Base-by-base conservation (phyloP, 2,888 invertebrate genomes). In the Pristionchus entomophagus region DNA sequence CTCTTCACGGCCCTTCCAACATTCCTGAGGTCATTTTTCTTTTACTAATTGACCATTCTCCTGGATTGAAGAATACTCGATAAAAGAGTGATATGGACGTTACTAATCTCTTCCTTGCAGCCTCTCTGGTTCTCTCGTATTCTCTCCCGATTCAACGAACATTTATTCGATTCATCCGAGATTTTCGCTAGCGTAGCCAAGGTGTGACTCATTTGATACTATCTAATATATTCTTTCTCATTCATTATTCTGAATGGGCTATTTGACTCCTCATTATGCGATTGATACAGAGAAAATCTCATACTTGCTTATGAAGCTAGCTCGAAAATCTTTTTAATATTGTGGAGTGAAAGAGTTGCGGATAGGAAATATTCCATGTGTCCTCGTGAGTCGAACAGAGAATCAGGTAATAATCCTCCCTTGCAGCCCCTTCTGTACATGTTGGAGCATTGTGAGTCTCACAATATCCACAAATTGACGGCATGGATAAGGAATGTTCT, bases 81-180 rank as follows among this genome's bases (percentile, higher is more conserved):
- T 19, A 1, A 38, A 45, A 22, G 22, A 82, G n/a, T 14, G 29
- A 8, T 3, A 41, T 29, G 38, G 38, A 38, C 65, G 6, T 69
- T 22, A 0, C 22, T 69, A 6, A 69, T 19, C 17, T 22, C 12
- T 0, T 45, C 14, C 2, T 87, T 90, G 35, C 86, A 91, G 91
- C 87, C 82, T 22, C 89, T 93, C 0, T 93, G 93, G 93, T 91
- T 93, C 88, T 88, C 90, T 38, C 90, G 93, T n/a, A 87, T 93
- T 12, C 87, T 93, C 26, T 89, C 89, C 2, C 88, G 92, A 41
- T 91, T 92, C 87, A 91, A 92, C 85, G 92, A 93, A 84, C 90
- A 91, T 73, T 87, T 93, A 10, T 62, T 87, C 62, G 91, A 90
- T 12, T 86, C 86, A 26, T 86, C 51, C 19, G 85, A 80, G 59